Evolutionary conservation across 2,888 invertebrate genomes (phyloP), one percentile per base, ranked within the genome.

Genomic region (Schrankia costaestrigalis): DNA sequence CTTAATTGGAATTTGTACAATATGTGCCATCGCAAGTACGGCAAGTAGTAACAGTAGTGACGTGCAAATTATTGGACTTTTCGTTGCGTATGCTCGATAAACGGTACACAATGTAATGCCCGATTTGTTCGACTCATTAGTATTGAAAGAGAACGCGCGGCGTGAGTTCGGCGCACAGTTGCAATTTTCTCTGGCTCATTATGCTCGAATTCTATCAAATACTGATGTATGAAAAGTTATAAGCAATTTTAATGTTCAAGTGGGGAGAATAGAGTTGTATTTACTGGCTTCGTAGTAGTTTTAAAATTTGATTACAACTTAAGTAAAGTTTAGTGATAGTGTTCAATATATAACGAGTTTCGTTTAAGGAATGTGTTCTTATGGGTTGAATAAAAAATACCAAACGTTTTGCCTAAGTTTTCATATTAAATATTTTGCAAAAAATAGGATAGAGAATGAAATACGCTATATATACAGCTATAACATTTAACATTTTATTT

Each of bases 161-260:
- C 30, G 35, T 42, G 42, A 36, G 54, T 46, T 27, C 30, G 11
- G 13, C 32, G 36, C 26, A 11, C 13, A 27, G 31, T 31, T 43
- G 43, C 31, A 46, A 56, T 55, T 56, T 56, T 43, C 40, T 53
- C 35, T 23, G 25, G 37, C 46, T 48, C 53, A 49, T 43, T 49
- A 49, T 56, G 28, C 26, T 37, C 25, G 7, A 31, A 31, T 28
- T 40, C 18, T 39, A 19, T 26, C 31, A 29, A 31, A 31, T 42
- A 35, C 26, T 31, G 30, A 35, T 33, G 28, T 33, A 27, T 47
- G 40, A 25, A 36, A 51, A 51, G 56, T 51, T 51, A 51, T 34
- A 23, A 36, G 12, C 33, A 17, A 30, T 33, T 38, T 26, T n/a
- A 8, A 33, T n/a, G 18, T 33, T 17, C 15, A 5, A 14, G 13